These are phyloP conservation scores for Gymnocheta viridis DNA, from an alignment of 2,888 invertebrate species.

Conservation along the genomic window DNA sequence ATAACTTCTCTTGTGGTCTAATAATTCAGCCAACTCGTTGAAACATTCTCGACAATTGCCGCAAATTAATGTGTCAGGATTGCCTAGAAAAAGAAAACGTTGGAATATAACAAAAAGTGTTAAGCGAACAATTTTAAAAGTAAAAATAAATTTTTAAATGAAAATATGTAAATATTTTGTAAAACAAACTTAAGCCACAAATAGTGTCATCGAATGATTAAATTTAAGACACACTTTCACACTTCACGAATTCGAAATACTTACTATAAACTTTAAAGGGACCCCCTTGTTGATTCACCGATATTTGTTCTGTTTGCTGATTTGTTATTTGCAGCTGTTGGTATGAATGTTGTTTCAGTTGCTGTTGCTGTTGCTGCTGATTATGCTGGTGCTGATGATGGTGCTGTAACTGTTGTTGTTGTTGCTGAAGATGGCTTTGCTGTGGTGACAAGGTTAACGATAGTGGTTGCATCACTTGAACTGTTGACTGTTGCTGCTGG, in stretches of 20 bases:
- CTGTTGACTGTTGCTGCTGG: constrained; percentile 71
- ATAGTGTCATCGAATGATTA: neutral
- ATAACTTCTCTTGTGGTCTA: constrained; percentile 89
- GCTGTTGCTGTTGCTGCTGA: constrained; percentile 73
- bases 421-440: constrained; percentile 75
- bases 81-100: constrained; percentile 82
- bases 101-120: constrained; percentile 32
- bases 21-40: constrained; percentile 87
- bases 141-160: neutral
- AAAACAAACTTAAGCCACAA: neutral
- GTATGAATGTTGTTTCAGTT: constrained; percentile 70
- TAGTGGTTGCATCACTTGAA: constrained; percentile 75
- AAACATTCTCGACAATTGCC: constrained; percentile 90
- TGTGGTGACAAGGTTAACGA: constrained; percentile 78
- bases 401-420: constrained; percentile 73
- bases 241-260: constrained; percentile 71
- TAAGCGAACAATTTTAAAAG: neutral
- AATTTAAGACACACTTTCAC: neutral
- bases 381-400: constrained; percentile 73
- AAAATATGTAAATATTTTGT: neutral
- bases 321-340: constrained; percentile 73
- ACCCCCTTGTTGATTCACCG: constrained; percentile 80
- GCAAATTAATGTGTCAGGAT: constrained; percentile 90
- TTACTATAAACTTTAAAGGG: constrained; percentile 82
- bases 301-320: constrained; percentile 78